Evolutionary conservation across 92 coral and sea anemone species (phyloP).

Genomic region (Porites divaricata): DNA sequence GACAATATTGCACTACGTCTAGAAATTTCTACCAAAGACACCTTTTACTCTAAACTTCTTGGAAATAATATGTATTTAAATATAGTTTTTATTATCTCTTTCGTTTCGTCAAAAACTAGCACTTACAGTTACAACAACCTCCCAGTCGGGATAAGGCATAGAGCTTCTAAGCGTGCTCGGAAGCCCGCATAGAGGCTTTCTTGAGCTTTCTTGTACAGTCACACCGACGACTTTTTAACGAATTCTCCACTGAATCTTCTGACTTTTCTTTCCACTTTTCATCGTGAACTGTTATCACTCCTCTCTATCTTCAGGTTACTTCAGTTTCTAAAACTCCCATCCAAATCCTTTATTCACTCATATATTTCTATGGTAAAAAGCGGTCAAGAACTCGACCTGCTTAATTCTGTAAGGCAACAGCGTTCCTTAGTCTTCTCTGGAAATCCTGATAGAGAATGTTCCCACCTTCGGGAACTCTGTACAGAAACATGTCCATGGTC

Average conservation of each 20-base stretch:
- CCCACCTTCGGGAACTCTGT: constrained; percentile 97
- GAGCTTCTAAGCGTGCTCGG: background rate
- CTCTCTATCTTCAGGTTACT: background rate
- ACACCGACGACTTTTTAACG: background rate
- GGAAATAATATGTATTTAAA: background rate
- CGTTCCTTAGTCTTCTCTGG: constrained; percentile 86
- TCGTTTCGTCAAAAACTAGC: background rate
- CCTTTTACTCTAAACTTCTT: background rate
- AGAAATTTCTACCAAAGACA: background rate
- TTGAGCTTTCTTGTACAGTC: background rate
- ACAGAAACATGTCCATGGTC: constrained; percentile 98
- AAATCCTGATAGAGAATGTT: constrained; percentile 93
- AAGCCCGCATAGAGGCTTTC: too few relatives aligned
- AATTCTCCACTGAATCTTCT: background rate
- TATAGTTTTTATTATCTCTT: background rate
- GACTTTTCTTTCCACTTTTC: background rate
- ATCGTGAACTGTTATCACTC: background rate
- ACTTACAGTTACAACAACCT: background rate
- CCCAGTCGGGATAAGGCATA: background rate
- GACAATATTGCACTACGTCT: background rate
- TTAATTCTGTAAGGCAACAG: constrained; percentile 64
- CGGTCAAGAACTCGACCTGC: background rate
- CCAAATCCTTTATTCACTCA: constrained; percentile 21
- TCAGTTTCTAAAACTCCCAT: background rate
- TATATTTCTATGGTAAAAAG: background rate